Evolutionary conservation across 2,113 vertebrate genomes (phyloP), one percentile per base, ranked within the genome.

Genomic region (Gymnocephalus cernua): DNA sequence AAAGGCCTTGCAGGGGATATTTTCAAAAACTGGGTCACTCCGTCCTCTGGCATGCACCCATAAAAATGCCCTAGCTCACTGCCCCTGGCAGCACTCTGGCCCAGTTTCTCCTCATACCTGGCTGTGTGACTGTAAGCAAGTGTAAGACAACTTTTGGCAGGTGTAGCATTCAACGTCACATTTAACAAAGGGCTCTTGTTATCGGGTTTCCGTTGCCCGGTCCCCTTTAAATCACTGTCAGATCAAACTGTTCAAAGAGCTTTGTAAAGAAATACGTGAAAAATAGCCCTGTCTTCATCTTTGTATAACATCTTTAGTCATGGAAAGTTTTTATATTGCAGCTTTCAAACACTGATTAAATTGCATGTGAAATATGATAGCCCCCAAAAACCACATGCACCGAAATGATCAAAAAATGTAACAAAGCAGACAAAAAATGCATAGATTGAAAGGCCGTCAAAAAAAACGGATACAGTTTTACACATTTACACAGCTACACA

Each of bases 11-110:
- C 11, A 32, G 79, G 44, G 62, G 69, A 45, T 85, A 74, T 86
- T 74, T 83, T 74, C 69, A 80, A 80, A 45, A 76, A 68, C 62
- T 44, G 86, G 86, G 84, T 89, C 86, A 83, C 54, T 53, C 38
- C 4, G 80, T 84, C 81, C 86, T 74, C 74, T 91, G 86, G 86
- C 86, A 72, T 15, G 5, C 0, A 6, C 58, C 65, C 83, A 80
- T 74, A 35, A 87, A 74, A 25, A 62, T 4, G 4, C 67, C 80
- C 51, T 1, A 41, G 45, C 70, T n/a, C 9, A 13, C 64, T 18
- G 54, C 64, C 64, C 53, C 44, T 70, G 77, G 80, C 50, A n/a
- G 70, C 8, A 25, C 23, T 76, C 79, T 62, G 77, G 74, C 80
- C 88, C 80, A 82, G 21, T 76, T 83, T 78, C 51, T 75, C 69